Base-by-base conservation (phyloP, 2,797 vertebrate species). In the Loris lydekkerianus region DNA sequence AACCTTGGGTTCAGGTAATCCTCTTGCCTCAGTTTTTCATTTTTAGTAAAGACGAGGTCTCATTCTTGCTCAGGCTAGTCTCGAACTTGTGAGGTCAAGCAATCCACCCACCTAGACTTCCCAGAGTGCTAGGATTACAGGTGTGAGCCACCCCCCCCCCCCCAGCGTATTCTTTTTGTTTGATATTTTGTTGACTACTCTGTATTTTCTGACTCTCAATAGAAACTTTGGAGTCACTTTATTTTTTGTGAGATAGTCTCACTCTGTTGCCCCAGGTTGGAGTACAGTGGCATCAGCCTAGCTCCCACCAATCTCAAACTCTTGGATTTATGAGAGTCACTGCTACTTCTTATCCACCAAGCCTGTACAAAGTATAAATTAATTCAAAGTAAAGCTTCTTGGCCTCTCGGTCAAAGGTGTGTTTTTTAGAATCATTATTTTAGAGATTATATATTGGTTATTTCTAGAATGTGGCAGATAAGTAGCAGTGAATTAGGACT, bases 381-480 rank as follows among this genome's bases (percentile, higher is more conserved):
- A 27, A 86, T 73, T 77, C 31, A 40, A 91, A 83, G 3, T 46
- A 75, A 92, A 94, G 13, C 7, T 5, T 17, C 3, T 87, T 25
- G n/a, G 10, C 15, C 4, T 23, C 23, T n/a, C 90, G 46, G 10
- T 15, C 73, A 60, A 80, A 76, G 29, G 23, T 69, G 13, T 65
- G 40, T 46, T 90, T 92, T 88, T n/a, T 72, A 67, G 86, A 89
- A 43, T 25, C 40, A 73, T 72, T 91, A 46, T 58, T 83, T 72
- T 70, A 89, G 70, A 70, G 17, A 81, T 61, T 63, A 27, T 84
- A 10, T 70, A 86, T 69, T 88, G 85, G 14, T 73, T 90, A n/a
- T 89, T 61, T 86, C 25, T 46, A 87, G 73, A 90, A 70, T 29
- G 78, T 1, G 78, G 53, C 37, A 75, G 40, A 78, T n/a, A 69